Evolutionary conservation across 2,797 vertebrate genomes (phyloP).

Genomic region (Sebastes itinus): DNA sequence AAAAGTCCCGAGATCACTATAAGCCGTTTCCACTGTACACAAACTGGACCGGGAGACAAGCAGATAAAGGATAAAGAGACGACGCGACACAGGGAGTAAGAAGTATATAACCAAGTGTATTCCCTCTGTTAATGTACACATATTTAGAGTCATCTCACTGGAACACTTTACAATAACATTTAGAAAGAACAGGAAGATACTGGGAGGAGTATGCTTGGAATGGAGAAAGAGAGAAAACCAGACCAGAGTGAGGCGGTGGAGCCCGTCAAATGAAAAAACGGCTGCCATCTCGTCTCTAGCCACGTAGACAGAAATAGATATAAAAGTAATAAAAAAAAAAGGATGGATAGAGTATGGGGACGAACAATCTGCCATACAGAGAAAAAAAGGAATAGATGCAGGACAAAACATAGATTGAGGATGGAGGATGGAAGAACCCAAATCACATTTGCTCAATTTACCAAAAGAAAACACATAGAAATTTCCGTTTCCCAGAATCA

Average conservation of each 20-base stretch:
- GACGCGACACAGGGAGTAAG: conserved; percentile 77
- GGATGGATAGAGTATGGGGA: conserved; percentile 49
- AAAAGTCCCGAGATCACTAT: too few species aligned
- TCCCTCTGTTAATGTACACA: conserved; percentile 90
- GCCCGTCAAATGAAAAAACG: conserved; percentile 48
- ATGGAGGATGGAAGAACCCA: conserved; percentile 66
- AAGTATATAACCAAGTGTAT: conserved; percentile 93
- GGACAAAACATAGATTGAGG: conserved; percentile 34
- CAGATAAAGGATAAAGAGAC: conserved; percentile 56
- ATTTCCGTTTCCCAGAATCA: conserved; percentile 76
- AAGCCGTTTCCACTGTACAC: not conserved
- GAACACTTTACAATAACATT: conserved; percentile 91
- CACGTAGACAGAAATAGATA: conserved; percentile 62
- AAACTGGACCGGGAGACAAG: not conserved
- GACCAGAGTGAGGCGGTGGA: conserved; percentile 48
- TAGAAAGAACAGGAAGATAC: conserved; percentile 88
- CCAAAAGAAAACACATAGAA: conserved; percentile 75
- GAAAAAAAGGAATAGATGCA: conserved; percentile 51
- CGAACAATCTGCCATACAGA: conserved; percentile 63
- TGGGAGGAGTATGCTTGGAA: conserved; percentile 74
- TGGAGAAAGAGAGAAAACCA: conserved; percentile 61
- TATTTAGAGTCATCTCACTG: conserved; percentile 89
- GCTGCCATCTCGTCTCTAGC: conserved; percentile 48
- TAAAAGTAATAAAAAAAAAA: conserved; percentile 40
- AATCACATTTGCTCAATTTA: conserved; percentile 76